Evolutionary conservation across 2,888 invertebrate species (phyloP).

Genomic region (Dendrolimus pini): DNA sequence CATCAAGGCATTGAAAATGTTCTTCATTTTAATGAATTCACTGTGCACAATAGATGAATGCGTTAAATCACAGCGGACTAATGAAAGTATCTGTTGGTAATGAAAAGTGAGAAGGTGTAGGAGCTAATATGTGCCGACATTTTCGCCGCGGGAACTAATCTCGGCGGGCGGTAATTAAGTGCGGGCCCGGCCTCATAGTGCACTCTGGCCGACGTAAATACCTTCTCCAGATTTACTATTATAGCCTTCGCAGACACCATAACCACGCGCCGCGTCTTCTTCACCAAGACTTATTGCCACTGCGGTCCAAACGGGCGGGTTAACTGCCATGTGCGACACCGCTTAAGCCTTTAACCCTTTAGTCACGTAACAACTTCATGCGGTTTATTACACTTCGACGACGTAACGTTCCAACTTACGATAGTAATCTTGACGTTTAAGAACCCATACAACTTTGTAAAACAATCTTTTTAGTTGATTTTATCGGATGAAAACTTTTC

Average conservation of each 20-base stretch:
- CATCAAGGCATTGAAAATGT: too few species aligned
- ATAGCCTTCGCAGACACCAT: constrained; percentile 49
- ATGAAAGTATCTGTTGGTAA: constrained; percentile 15
- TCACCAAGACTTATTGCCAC: constrained; percentile 42
- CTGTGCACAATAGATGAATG: not conserved
- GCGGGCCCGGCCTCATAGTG: constrained; percentile 28
- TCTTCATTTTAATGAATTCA: too few species aligned
- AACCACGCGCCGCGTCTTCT: constrained; percentile 35
- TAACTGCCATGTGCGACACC: constrained; percentile 32
- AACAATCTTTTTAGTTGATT: too few species aligned
- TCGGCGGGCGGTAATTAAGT: constrained; percentile 62
- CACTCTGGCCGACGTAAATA: constrained; percentile 45
- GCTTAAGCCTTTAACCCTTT: constrained; percentile 22
- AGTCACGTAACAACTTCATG: not conserved
- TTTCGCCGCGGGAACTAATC: constrained; percentile 47
- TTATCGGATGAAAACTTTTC: too few species aligned
- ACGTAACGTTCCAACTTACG: not conserved
- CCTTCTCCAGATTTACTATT: constrained; percentile 71
- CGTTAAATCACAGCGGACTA: constrained; percentile 5
- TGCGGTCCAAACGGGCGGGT: constrained; percentile 38
- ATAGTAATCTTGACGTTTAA: not conserved
- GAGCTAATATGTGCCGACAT: constrained; percentile 36
- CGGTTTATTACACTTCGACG: not conserved
- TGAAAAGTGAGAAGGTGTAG: constrained; percentile 22
- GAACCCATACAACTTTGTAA: not conserved